A percentile compares a stretch with the other conserved stretches of the same genome.
Evolutionary conservation across 2,113 vertebrate species (phyloP).

Genomic region (Tapirus terrestris): DNA sequence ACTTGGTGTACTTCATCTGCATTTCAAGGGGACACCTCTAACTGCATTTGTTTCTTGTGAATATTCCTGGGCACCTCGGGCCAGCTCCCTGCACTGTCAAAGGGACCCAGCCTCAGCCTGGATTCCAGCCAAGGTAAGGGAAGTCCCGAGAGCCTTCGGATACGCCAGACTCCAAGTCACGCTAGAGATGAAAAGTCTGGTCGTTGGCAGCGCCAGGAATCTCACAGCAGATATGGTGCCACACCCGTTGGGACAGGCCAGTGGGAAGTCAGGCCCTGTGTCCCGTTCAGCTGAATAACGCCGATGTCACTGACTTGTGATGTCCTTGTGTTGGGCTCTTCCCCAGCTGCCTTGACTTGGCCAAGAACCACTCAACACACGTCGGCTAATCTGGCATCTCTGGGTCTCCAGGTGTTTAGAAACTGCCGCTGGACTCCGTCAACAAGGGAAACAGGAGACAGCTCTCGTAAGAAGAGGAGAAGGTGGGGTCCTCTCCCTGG

Average conservation of each 20-base stretch:
- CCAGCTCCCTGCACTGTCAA: not conserved
- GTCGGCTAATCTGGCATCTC: not conserved
- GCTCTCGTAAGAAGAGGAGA: not conserved
- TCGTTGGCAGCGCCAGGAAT: fast-evolving
- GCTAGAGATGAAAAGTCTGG: too few species aligned
- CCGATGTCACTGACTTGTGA: fast-evolving
- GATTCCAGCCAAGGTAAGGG: not conserved
- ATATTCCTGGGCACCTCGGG: not conserved
- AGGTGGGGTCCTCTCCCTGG: not conserved
- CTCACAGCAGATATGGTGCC: not conserved
- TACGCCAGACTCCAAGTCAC: not conserved
- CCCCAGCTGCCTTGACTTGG: not conserved
- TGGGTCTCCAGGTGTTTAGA: not conserved
- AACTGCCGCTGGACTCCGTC: not conserved
- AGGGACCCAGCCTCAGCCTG: not conserved
- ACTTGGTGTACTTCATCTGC: not conserved
- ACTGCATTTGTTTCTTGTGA: not conserved
- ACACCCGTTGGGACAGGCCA: not conserved
- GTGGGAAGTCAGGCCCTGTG: not conserved
- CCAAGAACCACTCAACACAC: not conserved
- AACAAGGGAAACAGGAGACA: too few species aligned
- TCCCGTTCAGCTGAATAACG: not conserved
- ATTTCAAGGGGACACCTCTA: not conserved
- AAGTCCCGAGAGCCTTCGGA: not conserved
- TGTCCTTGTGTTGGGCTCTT: not conserved